Base-by-base conservation (phyloP, 2,888 invertebrate species). In the Linnaemya tessellans region DNA sequence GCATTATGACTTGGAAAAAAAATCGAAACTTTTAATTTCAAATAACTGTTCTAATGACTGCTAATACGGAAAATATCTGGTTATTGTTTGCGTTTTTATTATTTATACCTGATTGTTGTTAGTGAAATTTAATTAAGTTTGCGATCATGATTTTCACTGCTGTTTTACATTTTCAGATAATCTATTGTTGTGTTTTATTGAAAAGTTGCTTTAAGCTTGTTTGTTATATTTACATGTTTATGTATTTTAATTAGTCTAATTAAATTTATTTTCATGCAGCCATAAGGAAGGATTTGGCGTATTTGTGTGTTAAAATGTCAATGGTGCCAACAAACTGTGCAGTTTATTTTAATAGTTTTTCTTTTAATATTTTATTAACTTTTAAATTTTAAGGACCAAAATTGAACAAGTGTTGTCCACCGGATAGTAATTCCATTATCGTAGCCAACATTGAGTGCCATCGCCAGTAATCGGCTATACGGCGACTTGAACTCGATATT, bases 21-120 rank as follows among this genome's bases (percentile, higher is more conserved):
- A 11, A 41, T 1, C 11, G 3, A 41, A 41, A 41, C 41, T 30
- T 41, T 18, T 46, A 3, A 15, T 22, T n/a, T 35, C 5, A 22
- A 20, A 35, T 30, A n/a, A 22, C 43, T 75, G 30, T 18, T 35
- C 68, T n/a, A 30, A 15, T 18, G 43, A 46, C 30, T 25, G 20
- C 11, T 46, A 35, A 20, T 38, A 8, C 20, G 18, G 13, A 43
- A 51, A 70, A 30, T 62, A 20, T 35, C 25, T 49, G 4, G 9
- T 1, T 22, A n/a, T 5, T 30, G 25, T 46, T 41, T 65, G 75
- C 18, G 30, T 67, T 67, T 41, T 30, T 11, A 18, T 56, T 64
- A 71, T 71, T 80, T 80, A 74, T 73, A 73, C 13, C 51, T 0
- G 8, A 10, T 65, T 46, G 9, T n/a, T 3, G n/a, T 46, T 30